These are phyloP conservation scores for Coenonympha glycerion DNA, from an alignment of 2,888 invertebrate genomes.

Conservation along the genomic window DNA sequence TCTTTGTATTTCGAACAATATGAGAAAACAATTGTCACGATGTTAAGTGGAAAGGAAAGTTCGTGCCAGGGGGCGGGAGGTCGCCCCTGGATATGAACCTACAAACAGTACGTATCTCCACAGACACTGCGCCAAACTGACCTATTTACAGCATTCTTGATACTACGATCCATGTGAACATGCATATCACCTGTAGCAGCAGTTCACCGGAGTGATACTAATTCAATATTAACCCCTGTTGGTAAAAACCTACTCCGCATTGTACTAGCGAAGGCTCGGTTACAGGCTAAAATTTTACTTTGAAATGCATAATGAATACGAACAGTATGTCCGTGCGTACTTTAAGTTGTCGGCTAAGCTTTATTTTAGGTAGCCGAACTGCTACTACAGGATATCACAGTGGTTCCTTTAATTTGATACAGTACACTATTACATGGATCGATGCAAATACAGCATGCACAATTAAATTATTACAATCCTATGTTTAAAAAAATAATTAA, in stretches of 20 bases:
- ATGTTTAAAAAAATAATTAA: conserved; percentile 51
- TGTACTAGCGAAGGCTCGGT: no score
- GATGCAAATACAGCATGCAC: conserved; percentile 23
- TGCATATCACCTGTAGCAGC: no score
- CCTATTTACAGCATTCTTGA: conserved; percentile 30
- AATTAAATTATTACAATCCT: conserved; percentile 35
- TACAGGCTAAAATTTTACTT: no score
- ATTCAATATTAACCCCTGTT: no score
- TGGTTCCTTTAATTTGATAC: conserved; percentile 54
- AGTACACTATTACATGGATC: conserved; percentile 25
- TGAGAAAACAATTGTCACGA: conserved; percentile 44
- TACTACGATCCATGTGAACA: conserved; percentile 51
- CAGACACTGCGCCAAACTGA: conserved; percentile 25
- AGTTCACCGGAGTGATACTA: no score
- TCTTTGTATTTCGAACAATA: conserved; percentile 50
- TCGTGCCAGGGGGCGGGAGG: conserved; percentile 45
- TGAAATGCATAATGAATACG: no score
- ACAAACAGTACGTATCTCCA: conserved; percentile 11
- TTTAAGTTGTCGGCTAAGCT: no score
- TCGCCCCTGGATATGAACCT: conserved; percentile 16
- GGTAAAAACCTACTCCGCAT: no score
- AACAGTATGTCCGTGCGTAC: no score
- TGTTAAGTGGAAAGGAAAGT: conserved; percentile 31
- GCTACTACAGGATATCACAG: conserved; percentile 72
- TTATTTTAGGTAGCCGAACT: no score